Evolutionary conservation across 1,140 invertebrate genomes (phyloP), one percentile per base, ranked within the genome.

Genomic region (Drosophila obscura): DNA sequence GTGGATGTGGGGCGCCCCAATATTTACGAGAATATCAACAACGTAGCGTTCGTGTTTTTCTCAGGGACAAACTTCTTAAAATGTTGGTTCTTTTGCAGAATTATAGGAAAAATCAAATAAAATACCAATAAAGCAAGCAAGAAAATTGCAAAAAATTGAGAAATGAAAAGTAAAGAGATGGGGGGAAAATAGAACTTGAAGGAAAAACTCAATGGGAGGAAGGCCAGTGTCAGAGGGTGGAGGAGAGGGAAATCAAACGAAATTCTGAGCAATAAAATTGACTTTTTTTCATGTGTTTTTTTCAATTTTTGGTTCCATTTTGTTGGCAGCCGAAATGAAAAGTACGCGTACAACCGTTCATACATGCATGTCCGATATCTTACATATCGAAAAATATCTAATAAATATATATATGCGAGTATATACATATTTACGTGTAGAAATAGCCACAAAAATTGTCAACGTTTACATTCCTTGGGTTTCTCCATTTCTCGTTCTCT

Each of bases 291-390:
- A 3, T 31, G 28, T 8, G 5, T 26, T 26, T 6, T 26, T 26
- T 5, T 31, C 2, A 3, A 68, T 69, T 53, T 31, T 28, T 66
- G 19, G 19, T 55, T 69, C 58, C 57, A 31, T 24, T 69, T 88
- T 83, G 75, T 87, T 87, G 83, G 66, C 83, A 77, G 75, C 75
- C 80, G 66, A 79, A 85, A 80, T 88, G 74, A 82, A 87, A 82
- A 39, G 35, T 39, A 11, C 11, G 35, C 35, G 69, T 75, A 85
- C 73, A 48, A 19, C 64, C 64, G n/a, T 48, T 45, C 35, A 53
- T 72, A 75, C 51, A 76, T 60, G 72, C 53, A 50, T 76, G 53
- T 51, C n/a, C n/a, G 24, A 15, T 51, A 41, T 1, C 26, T 31
- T 44, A 51, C 63, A 60, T 35, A 28, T 46, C 31, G 31, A 39